These are phyloP conservation scores for Cacatua alba DNA, from an alignment of 2,113 vertebrate genomes.

Conservation along the genomic window DNA sequence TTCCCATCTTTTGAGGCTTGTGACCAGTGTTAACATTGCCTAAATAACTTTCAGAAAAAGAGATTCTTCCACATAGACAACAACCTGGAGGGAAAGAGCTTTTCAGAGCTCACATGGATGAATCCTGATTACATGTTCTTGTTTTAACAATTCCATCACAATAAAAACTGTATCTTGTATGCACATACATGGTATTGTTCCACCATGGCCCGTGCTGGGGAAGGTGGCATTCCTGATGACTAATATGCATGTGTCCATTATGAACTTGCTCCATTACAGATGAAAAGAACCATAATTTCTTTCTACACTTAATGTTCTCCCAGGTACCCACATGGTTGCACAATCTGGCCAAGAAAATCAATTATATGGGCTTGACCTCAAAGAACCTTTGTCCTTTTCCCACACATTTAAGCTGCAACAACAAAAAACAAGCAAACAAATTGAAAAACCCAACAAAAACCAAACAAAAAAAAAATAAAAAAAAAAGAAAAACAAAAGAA, in stretches of 20 bases:
- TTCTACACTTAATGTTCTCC: background rate
- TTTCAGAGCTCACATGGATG: background rate
- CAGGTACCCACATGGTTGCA: background rate
- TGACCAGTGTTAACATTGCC: background rate
- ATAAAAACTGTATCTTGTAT: background rate
- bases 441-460: too few species aligned
- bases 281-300: background rate
- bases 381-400: background rate
- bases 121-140: background rate
- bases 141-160: background rate
- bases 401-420: background rate
- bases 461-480: background rate
- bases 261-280: rapidly evolving
- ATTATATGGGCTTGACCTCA: background rate
- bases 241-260: rapidly evolving
- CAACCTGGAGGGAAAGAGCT: background rate
- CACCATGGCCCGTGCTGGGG: background rate
- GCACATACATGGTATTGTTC: rapidly evolving
- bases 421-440: too few species aligned
- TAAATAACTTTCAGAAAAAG: background rate
- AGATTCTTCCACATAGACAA: rapidly evolving
- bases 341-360: background rate
- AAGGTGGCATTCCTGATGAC: background rate
- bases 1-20: background rate
- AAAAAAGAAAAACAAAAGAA: background rate